These are phyloP conservation scores for Cataglyphis hispanica DNA, from an alignment of 1,140 invertebrate species.

Conservation along the genomic window DNA sequence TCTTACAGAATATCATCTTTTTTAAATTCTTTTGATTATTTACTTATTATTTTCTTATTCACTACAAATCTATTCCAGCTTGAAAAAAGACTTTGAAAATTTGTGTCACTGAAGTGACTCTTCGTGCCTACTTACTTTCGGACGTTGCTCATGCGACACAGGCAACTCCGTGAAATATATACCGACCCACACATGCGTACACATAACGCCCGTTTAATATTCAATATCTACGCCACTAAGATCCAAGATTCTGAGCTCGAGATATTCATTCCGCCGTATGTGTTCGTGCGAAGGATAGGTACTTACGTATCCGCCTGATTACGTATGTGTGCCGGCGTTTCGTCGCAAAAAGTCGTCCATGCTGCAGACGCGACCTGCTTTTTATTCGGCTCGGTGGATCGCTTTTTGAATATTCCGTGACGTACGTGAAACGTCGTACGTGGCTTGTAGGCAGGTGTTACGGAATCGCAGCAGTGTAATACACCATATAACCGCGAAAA, in stretches of 20 bases:
- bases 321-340: slow-evolving; percentile 52
- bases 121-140: background rate
- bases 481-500: slow-evolving; percentile 50
- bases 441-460: slow-evolving; percentile 44
- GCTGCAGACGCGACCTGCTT: slow-evolving; percentile 38
- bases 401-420: slow-evolving; percentile 61
- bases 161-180: slow-evolving; percentile 18
- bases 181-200: background rate
- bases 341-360: slow-evolving; percentile 29
- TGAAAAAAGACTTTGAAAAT: background rate
- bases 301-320: slow-evolving; percentile 44
- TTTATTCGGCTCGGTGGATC: slow-evolving; percentile 43
- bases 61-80: background rate
- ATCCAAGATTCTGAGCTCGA: slow-evolving; percentile 46
- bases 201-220: slow-evolving; percentile 62
- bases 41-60: slow-evolving; percentile 4
- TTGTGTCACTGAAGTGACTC: background rate
- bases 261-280: slow-evolving; percentile 61
- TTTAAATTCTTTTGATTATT: background rate
- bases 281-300: slow-evolving; percentile 49
- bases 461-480: slow-evolving; percentile 15
- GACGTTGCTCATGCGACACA: slow-evolving; percentile 2
- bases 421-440: slow-evolving; percentile 1
- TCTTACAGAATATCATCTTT: background rate
- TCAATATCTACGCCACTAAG: slow-evolving; percentile 58